Percentiles rank a stretch among this genome's conserved stretches.
Conservation (phyloP, 1,140 invertebrate genomes). For the Drosophila littoralis region DNA sequence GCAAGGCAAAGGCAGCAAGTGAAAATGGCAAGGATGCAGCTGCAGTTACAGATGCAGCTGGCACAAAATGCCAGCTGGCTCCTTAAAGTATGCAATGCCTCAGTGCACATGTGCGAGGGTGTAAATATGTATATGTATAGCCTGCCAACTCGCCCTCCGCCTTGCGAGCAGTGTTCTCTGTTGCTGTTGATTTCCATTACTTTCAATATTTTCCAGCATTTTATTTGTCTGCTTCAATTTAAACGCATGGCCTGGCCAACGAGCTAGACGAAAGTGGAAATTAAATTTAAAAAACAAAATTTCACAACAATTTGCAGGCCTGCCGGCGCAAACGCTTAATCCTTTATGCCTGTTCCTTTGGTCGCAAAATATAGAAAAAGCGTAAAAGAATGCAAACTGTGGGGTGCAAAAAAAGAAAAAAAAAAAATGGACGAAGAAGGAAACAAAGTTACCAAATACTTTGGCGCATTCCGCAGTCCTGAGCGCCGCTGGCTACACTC, state of each 20-base stretch:
- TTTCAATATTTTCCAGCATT: conserved; percentile 63
- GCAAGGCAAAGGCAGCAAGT: conserved; percentile 12
- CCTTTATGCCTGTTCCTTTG: conserved; percentile 67
- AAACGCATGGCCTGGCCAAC: not conserved
- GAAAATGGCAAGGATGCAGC: conserved; percentile 26
- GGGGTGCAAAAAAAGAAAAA: conserved; percentile 22
- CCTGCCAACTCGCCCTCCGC: no score
- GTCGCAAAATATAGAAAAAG: conserved; percentile 32
- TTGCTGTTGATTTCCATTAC: conserved; percentile 49
- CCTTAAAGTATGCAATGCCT: conserved; percentile 43
- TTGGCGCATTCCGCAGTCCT: conserved; percentile 75
- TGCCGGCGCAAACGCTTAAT: conserved; percentile 64
- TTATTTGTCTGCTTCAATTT: conserved; percentile 66
- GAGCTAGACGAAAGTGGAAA: conserved; percentile 36
- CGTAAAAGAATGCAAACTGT: conserved; percentile 25
- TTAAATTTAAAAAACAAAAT: conserved; percentile 69
- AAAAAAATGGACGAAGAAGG: conserved; percentile 22
- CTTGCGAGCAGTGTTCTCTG: not conserved
- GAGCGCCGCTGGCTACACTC: conserved; percentile 75
- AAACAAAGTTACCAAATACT: conserved; percentile 74
- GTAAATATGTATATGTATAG: not conserved
- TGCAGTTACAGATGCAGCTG: conserved; percentile 21
- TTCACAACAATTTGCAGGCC: conserved; percentile 71
- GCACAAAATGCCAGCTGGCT: conserved; percentile 31
- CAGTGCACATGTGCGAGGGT: conserved; percentile 37